Conservation (phyloP, 2,888 invertebrate species). For the Diloba caeruleocephala region DNA sequence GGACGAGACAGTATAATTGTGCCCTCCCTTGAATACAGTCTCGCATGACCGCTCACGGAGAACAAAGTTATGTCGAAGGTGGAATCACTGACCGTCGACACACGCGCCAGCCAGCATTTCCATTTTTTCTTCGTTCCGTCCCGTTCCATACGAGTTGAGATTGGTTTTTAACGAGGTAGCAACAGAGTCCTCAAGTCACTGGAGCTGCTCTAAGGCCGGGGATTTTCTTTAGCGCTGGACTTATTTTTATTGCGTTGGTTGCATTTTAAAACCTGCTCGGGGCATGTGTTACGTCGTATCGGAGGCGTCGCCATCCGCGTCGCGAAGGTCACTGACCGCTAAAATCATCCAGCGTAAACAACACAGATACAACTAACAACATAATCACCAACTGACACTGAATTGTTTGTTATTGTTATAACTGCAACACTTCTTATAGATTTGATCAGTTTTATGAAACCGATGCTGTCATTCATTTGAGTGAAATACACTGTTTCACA, state of each 20-base stretch:
- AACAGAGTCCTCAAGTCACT: slow-evolving; percentile 61
- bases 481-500: slow-evolving; percentile 2
- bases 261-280: slow-evolving; percentile 70
- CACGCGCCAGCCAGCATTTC: slow-evolving; percentile 72
- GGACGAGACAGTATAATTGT: slow-evolving; percentile 71
- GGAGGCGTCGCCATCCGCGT: slow-evolving; percentile 62
- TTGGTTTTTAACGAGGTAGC: slow-evolving; percentile 68
- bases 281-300: slow-evolving; percentile 66
- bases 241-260: slow-evolving; percentile 67
- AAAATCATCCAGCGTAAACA: slow-evolving; percentile 79
- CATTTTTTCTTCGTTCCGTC: slow-evolving; percentile 60
- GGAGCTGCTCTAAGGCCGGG: slow-evolving; percentile 53
- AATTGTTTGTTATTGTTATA: slow-evolving; percentile 15
- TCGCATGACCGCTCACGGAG: slow-evolving; percentile 76
- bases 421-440: slow-evolving; percentile 21
- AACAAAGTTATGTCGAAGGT: slow-evolving; percentile 68
- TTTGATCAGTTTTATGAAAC: slow-evolving; percentile 12
- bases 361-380: slow-evolving; percentile 49
- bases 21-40: slow-evolving; percentile 65
- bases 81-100: slow-evolving; percentile 77
- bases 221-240: slow-evolving; percentile 59
- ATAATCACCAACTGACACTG: slow-evolving; percentile 2
- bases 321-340: slow-evolving; percentile 85
- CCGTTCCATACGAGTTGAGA: slow-evolving; percentile 75
- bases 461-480: slow-evolving; percentile 1